Base-by-base conservation (phyloP, 1,140 invertebrate species). In the Caerostris darwini region DNA sequence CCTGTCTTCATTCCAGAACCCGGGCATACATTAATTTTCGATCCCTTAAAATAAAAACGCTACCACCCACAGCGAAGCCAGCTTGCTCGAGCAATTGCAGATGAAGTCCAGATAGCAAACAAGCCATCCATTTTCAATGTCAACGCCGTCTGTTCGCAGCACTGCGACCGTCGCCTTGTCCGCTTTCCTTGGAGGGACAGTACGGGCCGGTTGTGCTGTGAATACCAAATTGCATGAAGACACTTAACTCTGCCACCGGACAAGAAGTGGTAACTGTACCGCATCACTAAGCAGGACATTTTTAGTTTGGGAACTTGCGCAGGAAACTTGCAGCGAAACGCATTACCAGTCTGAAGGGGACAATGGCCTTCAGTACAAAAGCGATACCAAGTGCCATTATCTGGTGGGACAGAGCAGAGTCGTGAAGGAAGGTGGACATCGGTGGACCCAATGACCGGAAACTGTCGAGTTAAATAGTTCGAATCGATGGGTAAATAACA, bases 391-490 rank as follows among this genome's bases (percentile, higher is more conserved):
- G 34, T 34, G 34, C 57, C 2, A 87, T 59, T 59, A 87, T 87
- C 85, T 87, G 57, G 82, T 56, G 82, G 57, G 34, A 58, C 8
- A 87, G 10, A 87, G n/a, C 19, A 19, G 58, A 17, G 17, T n/a
- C 19, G n/a, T 19, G 64, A n/a, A 69, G 59, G 59, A 87, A 67
- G 34, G 87, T 14, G 59, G 12, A 34, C 17, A 19, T 50, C 19
- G n/a, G 61, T 17, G 89, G 61, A 90, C 89, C 89, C 89, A 53
- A 50, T 90, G 89, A 90, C 89, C 89, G 54, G 71, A 90, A 90
- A 77, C 71, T 12, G 50, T 2, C 50, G 50, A 77, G 54, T 58
- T n/a, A 58, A 81, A 67, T 34, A 50, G 50, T 34, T 50, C n/a
- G 8, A 50, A 50, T 77, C 19, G 34, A 34, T 8, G 4, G 71